Evolutionary conservation across 2,113 vertebrate genomes (phyloP), one percentile per base, ranked within the genome.

Genomic region (Leptodactylus fuscus): DNA sequence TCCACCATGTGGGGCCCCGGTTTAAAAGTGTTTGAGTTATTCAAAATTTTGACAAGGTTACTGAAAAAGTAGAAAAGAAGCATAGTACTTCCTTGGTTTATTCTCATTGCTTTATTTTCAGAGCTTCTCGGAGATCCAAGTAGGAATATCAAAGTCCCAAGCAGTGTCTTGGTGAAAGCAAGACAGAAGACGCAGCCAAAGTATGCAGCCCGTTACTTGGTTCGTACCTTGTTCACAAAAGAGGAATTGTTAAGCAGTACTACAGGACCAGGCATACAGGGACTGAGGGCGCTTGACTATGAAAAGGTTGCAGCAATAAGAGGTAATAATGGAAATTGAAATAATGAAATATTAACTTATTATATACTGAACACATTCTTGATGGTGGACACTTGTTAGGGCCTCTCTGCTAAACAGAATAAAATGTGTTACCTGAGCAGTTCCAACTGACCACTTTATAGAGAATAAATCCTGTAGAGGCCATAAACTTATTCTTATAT

Each of bases 301-400:
- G 94, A 95, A 87, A 95, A 93, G 87, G 79, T 95, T 34, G 88
- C 89, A 82, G 95, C 95, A 46, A 81, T 96, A 87, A 93, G 95
- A 95, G 95, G 95, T 95, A 88, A n/a, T n/a, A n/a, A 73, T 70
- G 44, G 2, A 44, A 13, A 76, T 27, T 12, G 41, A 49, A 18
- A 32, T 49, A 16, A 49, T 27, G 16, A 51, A 51, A 4, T 58
- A 24, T 58, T 58, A 58, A 9, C 22, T 24, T 58, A 3, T 58
- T 7, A n/a, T n/a, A n/a, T n/a, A n/a, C n/a, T n/a, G n/a, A n/a
- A n/a, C n/a, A n/a, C n/a, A n/a, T n/a, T n/a, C n/a, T n/a, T n/a
- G n/a, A n/a, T n/a, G n/a, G n/a, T n/a, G n/a, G n/a, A n/a, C n/a
- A n/a, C n/a, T n/a, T n/a, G n/a, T n/a, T n/a, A n/a, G n/a, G n/a